Evolutionary conservation across 2,888 invertebrate species (phyloP).

Genomic region (Polyommatus icarus): DNA sequence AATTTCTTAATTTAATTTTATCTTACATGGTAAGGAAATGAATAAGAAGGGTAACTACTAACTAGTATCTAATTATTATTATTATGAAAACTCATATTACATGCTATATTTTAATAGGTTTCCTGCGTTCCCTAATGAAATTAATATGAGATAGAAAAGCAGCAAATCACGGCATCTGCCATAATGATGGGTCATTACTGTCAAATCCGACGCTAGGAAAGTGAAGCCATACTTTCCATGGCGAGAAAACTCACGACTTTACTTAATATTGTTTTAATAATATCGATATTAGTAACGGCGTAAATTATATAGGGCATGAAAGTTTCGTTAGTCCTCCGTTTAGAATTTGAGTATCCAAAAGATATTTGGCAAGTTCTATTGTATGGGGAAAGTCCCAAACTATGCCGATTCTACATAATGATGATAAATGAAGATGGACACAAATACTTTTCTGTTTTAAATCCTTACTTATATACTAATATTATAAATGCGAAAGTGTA

Average conservation of each 20-base stretch:
- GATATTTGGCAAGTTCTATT: no score
- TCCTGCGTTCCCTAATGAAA: slow-evolving; percentile 37
- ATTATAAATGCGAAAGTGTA: no score
- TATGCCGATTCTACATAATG: no score
- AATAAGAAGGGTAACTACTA: no score
- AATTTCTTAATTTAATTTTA: no score
- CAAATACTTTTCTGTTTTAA: no score
- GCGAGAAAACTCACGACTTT: slow-evolving; percentile 30
- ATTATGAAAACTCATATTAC: no score
- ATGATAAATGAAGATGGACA: no score
- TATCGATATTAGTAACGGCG: not conserved
- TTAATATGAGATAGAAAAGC: slow-evolving; percentile 39
- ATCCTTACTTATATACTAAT: no score
- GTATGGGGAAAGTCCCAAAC: not conserved
- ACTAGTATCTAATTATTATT: no score
- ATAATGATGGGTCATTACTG: slow-evolving; percentile 53
- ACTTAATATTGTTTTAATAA: slow-evolving; percentile 18
- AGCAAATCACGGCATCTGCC: slow-evolving; percentile 37
- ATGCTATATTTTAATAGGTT: not conserved
- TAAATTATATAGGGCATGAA: not conserved
- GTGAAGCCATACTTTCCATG: slow-evolving; percentile 48
- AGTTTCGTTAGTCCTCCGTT: not conserved
- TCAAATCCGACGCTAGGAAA: slow-evolving; percentile 51
- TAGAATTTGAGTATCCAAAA: not conserved
- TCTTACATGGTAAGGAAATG: no score